phyloP scores from a whole-genome alignment of 37 sponge, comb jelly and placozoan species.

The Lycopodina hypogea region DNA sequence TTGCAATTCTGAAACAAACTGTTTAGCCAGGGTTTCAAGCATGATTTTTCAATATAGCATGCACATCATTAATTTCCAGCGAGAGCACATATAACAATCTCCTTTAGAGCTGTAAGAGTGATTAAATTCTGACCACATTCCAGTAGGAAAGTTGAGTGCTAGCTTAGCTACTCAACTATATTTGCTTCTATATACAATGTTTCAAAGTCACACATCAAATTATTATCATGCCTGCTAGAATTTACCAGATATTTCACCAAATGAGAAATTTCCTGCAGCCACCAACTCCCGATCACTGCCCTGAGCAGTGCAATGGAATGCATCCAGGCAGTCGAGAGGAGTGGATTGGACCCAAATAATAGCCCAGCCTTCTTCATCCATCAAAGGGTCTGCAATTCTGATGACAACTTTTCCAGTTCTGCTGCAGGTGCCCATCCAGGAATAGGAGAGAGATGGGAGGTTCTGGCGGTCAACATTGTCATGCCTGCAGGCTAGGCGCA shows the following conservation, averaged over 20 bases:
- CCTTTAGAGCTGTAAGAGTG: too few species aligned
- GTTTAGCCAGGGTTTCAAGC: too few species aligned
- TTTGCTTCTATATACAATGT: too few species aligned
- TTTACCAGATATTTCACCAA: slow-evolving; percentile 5
- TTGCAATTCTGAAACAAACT: too few species aligned
- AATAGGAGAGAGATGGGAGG: neutral
- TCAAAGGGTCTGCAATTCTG: neutral
- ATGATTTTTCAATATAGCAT: too few species aligned
- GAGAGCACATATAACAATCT: too few species aligned
- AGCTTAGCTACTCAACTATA: too few species aligned
- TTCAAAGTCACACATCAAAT: too few species aligned
- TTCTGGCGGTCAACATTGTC: neutral
- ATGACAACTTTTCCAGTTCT: neutral
- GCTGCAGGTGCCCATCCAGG: slow-evolving; percentile 14
- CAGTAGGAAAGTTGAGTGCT: too few species aligned
- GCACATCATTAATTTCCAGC: too few species aligned
- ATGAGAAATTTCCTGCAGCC: neutral
- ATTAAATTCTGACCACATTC: too few species aligned
- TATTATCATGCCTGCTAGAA: too few species aligned
- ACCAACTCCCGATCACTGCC: neutral
- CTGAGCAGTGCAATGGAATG: neutral
- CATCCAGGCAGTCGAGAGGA: slow-evolving; percentile 3
- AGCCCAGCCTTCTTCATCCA: slow-evolving; percentile 18
- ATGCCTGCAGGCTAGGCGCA: slow-evolving; percentile 14
- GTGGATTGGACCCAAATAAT: slow-evolving; percentile 15